Evolutionary conservation across 2,113 vertebrate genomes (phyloP).

Genomic region (Saimiri boliviensis): DNA sequence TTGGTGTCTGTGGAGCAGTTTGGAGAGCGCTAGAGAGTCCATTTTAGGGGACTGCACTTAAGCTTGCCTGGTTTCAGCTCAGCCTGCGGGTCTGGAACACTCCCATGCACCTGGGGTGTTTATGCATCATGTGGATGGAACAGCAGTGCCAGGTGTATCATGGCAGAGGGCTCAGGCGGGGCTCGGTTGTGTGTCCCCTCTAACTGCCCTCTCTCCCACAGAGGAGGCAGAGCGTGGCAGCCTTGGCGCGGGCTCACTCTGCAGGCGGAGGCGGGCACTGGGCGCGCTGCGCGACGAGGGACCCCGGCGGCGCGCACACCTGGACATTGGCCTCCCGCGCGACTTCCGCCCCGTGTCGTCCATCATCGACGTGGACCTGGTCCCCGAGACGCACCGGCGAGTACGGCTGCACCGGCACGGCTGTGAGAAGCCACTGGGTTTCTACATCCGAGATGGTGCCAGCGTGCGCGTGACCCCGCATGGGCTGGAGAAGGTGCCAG

Average conservation of each 20-base stretch:
- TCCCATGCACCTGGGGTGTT: no score
- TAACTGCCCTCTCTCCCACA: constrained; percentile 80
- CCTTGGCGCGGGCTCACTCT: constrained; percentile 93
- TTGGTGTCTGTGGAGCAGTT: background rate
- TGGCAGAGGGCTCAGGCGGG: no score
- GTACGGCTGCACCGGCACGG: constrained; percentile 96
- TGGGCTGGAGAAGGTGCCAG: constrained; percentile 96
- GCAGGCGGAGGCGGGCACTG: constrained; percentile 92
- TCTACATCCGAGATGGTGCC: constrained; percentile 97
- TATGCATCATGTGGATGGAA: no score
- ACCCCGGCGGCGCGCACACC: constrained; percentile 93
- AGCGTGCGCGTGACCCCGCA: constrained; percentile 96
- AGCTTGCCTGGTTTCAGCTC: background rate
- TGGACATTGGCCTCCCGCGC: constrained; percentile 95
- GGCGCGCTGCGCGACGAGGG: constrained; percentile 93
- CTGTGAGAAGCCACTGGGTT: constrained; percentile 96
- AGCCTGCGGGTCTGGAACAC: background rate
- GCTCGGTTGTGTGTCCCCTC: background rate
- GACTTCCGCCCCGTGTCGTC: constrained; percentile 98
- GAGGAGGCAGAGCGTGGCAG: constrained; percentile 96
- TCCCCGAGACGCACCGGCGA: constrained; percentile 96
- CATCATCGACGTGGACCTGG: constrained; percentile 98
- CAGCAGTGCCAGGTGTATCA: no score
- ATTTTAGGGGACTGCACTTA: background rate
- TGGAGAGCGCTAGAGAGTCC: background rate